These are phyloP conservation scores for Andrena cerasifolii DNA, from an alignment of 1,140 invertebrate genomes.

Conservation along the genomic window DNA sequence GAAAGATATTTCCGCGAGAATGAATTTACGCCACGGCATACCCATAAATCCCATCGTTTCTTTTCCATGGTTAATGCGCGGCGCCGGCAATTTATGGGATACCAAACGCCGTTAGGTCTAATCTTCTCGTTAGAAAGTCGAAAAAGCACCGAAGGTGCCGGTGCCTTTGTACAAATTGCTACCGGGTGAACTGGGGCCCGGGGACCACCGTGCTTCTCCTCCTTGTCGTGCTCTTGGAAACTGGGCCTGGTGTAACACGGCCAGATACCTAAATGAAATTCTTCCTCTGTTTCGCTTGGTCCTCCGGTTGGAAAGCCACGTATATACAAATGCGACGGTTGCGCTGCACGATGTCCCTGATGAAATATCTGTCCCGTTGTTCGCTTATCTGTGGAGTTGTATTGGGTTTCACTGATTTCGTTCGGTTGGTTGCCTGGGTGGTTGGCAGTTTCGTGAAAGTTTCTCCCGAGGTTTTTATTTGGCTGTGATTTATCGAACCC, in stretches of 20 bases:
- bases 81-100: conserved; percentile 58
- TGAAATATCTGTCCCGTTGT: too few species aligned
- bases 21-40: conserved; percentile 54
- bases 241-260: not conserved
- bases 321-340: too few species aligned
- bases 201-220: not conserved
- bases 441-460: too few species aligned
- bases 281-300: not conserved
- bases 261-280: conserved; percentile 38
- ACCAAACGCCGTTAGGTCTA: conserved; percentile 58
- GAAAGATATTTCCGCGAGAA: conserved; percentile 61
- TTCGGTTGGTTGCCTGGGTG: too few species aligned
- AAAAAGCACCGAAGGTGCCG: conserved; percentile 35
- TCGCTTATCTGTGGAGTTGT: too few species aligned
- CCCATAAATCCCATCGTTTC: conserved; percentile 62
- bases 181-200: conserved; percentile 15
- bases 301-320: too few species aligned
- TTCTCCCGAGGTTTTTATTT: too few species aligned
- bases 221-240: not conserved
- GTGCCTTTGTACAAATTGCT: conserved; percentile 38
- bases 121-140: conserved; percentile 55
- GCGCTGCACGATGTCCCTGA: too few species aligned
- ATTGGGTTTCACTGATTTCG: too few species aligned
- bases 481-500: too few species aligned
- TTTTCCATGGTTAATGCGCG: conserved; percentile 48